These are phyloP conservation scores for Hermaeophaga mercurialis DNA, from an alignment of 2,888 invertebrate genomes.

Conservation along the genomic window DNA sequence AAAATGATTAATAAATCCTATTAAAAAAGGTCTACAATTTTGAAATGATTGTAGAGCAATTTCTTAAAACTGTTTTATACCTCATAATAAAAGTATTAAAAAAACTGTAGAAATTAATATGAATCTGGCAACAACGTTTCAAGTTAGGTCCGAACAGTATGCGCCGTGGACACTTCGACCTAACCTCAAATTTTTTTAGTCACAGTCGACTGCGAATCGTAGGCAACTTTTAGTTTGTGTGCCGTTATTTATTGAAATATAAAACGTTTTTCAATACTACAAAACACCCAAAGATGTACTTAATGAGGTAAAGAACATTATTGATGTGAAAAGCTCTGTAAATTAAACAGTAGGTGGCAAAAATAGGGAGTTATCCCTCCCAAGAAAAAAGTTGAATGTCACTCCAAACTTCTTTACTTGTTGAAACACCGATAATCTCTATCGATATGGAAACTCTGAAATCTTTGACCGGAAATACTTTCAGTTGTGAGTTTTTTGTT, in stretches of 20 bases:
- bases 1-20: too few relatives aligned
- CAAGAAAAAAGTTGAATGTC: constrained; percentile 27
- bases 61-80: too few relatives aligned
- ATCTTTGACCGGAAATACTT: constrained; percentile 36
- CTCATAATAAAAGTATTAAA: too few relatives aligned
- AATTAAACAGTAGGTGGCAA: constrained; percentile 5
- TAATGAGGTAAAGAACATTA: constrained; percentile 1
- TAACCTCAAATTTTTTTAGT: constrained; percentile 34
- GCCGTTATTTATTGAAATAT: constrained; percentile 13
- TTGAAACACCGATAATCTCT: constrained; percentile 26
- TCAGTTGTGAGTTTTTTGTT: constrained; percentile 38
- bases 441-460: constrained; percentile 34
- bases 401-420: constrained; percentile 30
- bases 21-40: too few relatives aligned
- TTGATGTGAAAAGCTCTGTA: constrained; percentile 5
- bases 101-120: background rate
- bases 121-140: constrained; percentile 9
- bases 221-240: constrained; percentile 24
- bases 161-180: constrained; percentile 23
- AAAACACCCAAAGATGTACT: background rate
- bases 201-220: constrained; percentile 20
- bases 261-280: constrained; percentile 1
- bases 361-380: constrained; percentile 24
- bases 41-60: too few relatives aligned
- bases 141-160: constrained; percentile 24